Base-by-base conservation (phyloP, 2,888 invertebrate genomes). In the Piscicola geometra region DNA sequence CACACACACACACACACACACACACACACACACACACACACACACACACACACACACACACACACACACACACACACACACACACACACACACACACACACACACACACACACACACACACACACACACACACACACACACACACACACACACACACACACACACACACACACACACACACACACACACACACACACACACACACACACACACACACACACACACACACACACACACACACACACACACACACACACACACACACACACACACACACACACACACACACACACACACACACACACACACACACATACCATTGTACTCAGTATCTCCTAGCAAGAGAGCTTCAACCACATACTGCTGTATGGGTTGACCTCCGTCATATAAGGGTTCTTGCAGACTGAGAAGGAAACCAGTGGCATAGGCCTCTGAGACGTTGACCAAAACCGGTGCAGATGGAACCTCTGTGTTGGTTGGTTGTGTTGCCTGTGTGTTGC, bases 391-490 rank as follows among this genome's bases (percentile, higher is more conserved):
- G 1, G 78, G 78, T 3, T 76, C 71, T 28, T 30, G 36, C 41
- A 78, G 75, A 1, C 71, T 28, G 28, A 78, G 67, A 28, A 72
- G 28, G n/a, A 78, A 68, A 47, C 74, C 71, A 15, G 77, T 77
- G 28, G 78, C 76, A 30, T 47, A 36, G 21, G 70, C 64, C 66
- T 72, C 71, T 18, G 71, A 75, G 28, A 77, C 77, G 28, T 71
- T 73, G n/a, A 70, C 76, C 9, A 35, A 36, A 1, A 35, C 35
- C 0, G 78, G 78, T 28, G 75, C 73, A 41, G 71, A 75, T 18
- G 78, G 76, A 15, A n/a, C n/a, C n/a, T n/a, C n/a, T n/a, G n/a
- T n/a, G n/a, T n/a, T n/a, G n/a, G n/a, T n/a, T n/a, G n/a, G n/a
- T n/a, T n/a, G n/a, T n/a, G n/a, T n/a, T n/a, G n/a, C n/a, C n/a